Evolutionary conservation across 2,797 vertebrate genomes (phyloP), one percentile per base, ranked within the genome.

Genomic region (Falco columbarius): DNA sequence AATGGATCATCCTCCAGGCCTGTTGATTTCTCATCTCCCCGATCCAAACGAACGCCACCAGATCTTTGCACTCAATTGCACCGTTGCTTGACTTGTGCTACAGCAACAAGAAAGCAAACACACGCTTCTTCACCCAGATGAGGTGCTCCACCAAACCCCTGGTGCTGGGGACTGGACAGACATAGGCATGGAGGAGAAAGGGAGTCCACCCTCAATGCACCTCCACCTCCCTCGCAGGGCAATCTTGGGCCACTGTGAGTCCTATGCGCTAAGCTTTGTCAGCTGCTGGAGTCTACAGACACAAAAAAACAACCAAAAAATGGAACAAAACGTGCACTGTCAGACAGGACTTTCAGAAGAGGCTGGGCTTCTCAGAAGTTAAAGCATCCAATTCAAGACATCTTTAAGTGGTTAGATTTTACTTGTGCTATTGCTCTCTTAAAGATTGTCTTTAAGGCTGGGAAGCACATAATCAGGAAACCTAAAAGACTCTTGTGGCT

Each of bases 1-100:
- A 59, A 40, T 0, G 0, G 1, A 71, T 38, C 32, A 9, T 47
- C 40, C 44, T 81, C 36, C 5, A 0, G 10, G 9, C 32, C 46
- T 38, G 22, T 14, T 18, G 16, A 17, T 54, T 68, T 76, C 44
- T 70, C 14, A 46, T 30, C 30, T 49, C 11, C 23, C 34, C 44
- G 5, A 88, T 13, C n/a, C 32, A 75, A 81, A 68, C 0, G 0
- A 63, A 58, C 1, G 4, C 5, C 4, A 29, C 8, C 34, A 51
- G 18, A 9, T 34, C 56, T 83, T 30, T 34, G 32, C 22, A 54
- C 7, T 32, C 59, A 86, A 30, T 14, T 0, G 2, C 38, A 36
- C 3, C 3, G 0, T 19, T 32, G 21, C 56, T 21, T 29, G 15
- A 83, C 30, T 46, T 62, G 34, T 1, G 9, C 8, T 18, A 55